These are phyloP conservation scores for Antechinus flavipes DNA, from an alignment of 2,113 vertebrate genomes.

Conservation along the genomic window DNA sequence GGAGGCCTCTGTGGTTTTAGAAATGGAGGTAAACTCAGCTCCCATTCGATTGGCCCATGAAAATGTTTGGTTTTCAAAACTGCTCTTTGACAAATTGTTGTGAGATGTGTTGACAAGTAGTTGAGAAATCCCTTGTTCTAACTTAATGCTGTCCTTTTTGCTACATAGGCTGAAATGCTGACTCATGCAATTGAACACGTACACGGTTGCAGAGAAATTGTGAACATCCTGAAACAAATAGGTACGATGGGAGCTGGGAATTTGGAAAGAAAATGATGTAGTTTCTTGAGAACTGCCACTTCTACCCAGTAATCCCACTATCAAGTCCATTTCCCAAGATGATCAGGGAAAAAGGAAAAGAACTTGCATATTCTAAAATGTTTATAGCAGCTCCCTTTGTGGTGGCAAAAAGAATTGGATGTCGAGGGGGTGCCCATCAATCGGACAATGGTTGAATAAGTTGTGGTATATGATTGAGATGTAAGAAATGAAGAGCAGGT, in stretches of 20 bases:
- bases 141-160: slow-evolving; percentile 57
- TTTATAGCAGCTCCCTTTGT: not conserved
- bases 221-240: slow-evolving; percentile 90
- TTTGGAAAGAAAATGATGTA: slow-evolving; percentile 17
- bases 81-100: slow-evolving; percentile 58
- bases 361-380: not conserved
- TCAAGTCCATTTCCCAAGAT: no score
- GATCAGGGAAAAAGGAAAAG: not conserved
- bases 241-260: slow-evolving; percentile 83
- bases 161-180: slow-evolving; percentile 85
- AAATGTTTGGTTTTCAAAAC: slow-evolving; percentile 35
- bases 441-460: not conserved
- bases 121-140: slow-evolving; percentile 53
- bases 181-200: slow-evolving; percentile 88
- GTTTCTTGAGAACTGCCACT: not conserved
- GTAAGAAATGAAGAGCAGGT: not conserved
- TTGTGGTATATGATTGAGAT: not conserved
- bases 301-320: not conserved
- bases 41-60: not conserved
- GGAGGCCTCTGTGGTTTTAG: not conserved
- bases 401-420: not conserved
- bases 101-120: slow-evolving; percentile 52
- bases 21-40: not conserved
- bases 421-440: not conserved
- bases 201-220: slow-evolving; percentile 88